A percentile compares a stretch with the other conserved stretches of the same genome.
Evolutionary conservation across 2,113 vertebrate genomes (phyloP).

Genomic region (Taxidea taxus): DNA sequence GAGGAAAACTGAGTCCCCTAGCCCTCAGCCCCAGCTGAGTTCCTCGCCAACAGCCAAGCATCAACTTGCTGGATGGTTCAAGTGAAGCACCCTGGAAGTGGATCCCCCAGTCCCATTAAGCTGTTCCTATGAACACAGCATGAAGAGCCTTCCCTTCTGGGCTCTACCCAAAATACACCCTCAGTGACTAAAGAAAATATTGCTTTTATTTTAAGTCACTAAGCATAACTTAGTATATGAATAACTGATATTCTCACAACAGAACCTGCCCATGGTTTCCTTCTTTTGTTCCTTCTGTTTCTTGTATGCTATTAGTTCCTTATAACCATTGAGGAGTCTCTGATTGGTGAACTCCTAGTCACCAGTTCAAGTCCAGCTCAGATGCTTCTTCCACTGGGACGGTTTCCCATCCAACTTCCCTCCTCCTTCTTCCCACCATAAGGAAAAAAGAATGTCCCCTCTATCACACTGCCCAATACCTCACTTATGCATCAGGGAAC

Average conservation of each 20-base stretch:
- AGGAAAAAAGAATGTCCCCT: neutral
- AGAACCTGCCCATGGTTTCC: neutral
- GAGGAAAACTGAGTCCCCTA: neutral
- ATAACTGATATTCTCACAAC: neutral
- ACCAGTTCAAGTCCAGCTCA: neutral
- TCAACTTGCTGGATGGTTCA: neutral
- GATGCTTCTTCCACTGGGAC: neutral
- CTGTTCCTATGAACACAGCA: neutral
- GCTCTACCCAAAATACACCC: neutral
- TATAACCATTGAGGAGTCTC: neutral
- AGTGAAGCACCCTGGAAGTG: neutral
- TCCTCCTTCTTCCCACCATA: neutral
- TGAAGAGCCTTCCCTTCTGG: neutral
- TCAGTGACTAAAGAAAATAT: neutral
- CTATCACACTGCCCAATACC: neutral
- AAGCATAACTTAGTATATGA: neutral
- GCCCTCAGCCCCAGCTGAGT: neutral
- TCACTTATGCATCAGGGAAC: neutral
- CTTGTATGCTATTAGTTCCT: neutral
- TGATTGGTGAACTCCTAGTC: neutral
- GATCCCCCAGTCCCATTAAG: neutral
- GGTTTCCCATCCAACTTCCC: neutral
- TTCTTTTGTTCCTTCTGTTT: neutral
- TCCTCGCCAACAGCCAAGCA: neutral
- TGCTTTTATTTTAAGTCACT: neutral